phyloP scores from a whole-genome alignment of 2,888 invertebrate genomes.

The Yponomeuta malinellus region DNA sequence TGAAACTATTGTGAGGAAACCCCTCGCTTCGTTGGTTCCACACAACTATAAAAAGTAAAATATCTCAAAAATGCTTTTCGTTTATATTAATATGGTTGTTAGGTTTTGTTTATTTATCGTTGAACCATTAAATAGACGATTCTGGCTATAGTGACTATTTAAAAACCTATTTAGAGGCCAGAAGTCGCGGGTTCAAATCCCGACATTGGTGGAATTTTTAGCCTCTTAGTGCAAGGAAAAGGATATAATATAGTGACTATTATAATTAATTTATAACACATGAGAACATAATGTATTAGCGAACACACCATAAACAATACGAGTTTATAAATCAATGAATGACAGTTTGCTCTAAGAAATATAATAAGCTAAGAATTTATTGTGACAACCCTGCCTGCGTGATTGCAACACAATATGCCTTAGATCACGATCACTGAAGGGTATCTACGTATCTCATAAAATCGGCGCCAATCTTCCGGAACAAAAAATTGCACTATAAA shows the following conservation, averaged over 20 bases:
- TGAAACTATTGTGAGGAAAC: no score
- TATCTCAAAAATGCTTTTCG: background rate
- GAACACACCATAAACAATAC: no score
- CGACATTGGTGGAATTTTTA: no score
- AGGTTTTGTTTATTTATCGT: background rate
- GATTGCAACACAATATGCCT: slow-evolving; percentile 47
- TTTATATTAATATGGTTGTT: background rate
- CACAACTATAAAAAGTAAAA: background rate
- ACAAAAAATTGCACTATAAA: slow-evolving; percentile 53
- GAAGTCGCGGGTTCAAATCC: no score
- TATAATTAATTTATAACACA: no score
- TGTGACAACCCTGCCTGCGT: slow-evolving; percentile 41
- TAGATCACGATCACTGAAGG: slow-evolving; percentile 57
- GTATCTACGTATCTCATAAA: slow-evolving; percentile 48
- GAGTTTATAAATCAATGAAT: no score
- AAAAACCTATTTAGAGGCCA: no score
- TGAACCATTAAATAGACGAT: background rate
- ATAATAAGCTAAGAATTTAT: background rate
- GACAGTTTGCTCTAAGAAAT: no score
- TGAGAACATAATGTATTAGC: no score
- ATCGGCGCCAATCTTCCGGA: slow-evolving; percentile 53
- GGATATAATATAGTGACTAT: no score
- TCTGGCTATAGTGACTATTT: no score
- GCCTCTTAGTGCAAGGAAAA: no score
- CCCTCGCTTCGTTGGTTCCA: background rate